These are phyloP conservation scores for Sarcophilus harrisii DNA, from an alignment of 2,797 vertebrate genomes.

Conservation along the genomic window DNA sequence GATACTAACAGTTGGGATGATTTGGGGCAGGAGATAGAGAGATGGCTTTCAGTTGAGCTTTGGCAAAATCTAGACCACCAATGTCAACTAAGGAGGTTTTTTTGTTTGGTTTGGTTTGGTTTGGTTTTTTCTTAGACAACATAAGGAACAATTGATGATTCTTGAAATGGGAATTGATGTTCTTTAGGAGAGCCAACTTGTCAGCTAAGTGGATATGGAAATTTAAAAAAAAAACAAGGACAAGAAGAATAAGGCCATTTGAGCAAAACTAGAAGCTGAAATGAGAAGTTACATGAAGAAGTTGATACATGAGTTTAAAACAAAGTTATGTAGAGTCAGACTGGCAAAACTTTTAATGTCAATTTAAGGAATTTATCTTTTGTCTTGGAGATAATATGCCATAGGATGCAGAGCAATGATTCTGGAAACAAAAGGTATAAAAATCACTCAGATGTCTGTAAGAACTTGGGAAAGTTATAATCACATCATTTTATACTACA, in stretches of 20 bases:
- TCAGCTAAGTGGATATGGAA: not conserved
- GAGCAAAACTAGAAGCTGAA: not conserved
- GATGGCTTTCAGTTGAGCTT: not conserved
- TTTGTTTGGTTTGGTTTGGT: too few relatives aligned
- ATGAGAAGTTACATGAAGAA: too few relatives aligned
- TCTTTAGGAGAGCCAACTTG: not conserved
- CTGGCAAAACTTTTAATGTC: not conserved
- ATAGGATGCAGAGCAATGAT: not conserved
- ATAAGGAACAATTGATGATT: not conserved
- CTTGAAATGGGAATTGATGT: not conserved
- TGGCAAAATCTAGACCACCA: not conserved
- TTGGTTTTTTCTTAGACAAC: not conserved
- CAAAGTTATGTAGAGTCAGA: not conserved
- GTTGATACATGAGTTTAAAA: not conserved
- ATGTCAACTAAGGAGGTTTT: not conserved
- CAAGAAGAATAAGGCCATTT: not conserved
- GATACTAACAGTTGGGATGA: not conserved
- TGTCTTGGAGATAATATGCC: not conserved
- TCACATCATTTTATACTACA: not conserved
- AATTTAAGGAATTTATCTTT: not conserved
- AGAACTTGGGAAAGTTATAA: not conserved
- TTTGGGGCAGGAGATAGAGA: not conserved
- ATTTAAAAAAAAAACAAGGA: not conserved
- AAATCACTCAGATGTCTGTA: not conserved
- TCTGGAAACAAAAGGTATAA: not conserved